Evolutionary conservation across 2,888 invertebrate species (phyloP).

Genomic region (Mamestra brassicae): DNA sequence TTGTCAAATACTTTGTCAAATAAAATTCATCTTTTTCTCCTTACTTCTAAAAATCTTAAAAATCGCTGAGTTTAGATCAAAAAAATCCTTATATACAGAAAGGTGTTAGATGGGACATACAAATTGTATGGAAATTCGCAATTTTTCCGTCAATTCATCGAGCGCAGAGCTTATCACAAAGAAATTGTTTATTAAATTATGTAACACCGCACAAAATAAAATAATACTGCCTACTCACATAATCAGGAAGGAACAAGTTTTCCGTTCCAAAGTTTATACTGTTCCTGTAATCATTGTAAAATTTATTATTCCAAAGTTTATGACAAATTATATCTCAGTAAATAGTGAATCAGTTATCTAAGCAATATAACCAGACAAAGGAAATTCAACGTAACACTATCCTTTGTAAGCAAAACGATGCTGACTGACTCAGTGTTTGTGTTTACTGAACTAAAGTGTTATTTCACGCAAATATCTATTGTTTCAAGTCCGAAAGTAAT

Average conservation of each 20-base stretch:
- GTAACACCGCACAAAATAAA: neutral
- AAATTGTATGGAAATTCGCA: neutral
- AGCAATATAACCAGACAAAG: conserved; percentile 23
- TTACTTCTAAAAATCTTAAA: too few species aligned
- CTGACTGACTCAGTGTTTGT: conserved; percentile 24
- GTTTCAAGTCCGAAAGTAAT: conserved; percentile 10
- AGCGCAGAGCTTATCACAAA: neutral
- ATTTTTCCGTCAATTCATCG: neutral
- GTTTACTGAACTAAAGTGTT: conserved; percentile 9
- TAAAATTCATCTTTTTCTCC: too few species aligned
- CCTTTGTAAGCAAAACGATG: conserved; percentile 18
- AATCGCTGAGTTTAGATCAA: too few species aligned
- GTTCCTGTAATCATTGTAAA: conserved; percentile 3
- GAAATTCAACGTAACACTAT: neutral
- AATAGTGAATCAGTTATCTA: conserved; percentile 9
- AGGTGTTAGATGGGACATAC: neutral
- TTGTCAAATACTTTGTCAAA: too few species aligned
- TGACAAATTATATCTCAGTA: conserved; percentile 16
- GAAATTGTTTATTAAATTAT: neutral
- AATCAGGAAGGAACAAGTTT: conserved; percentile 30
- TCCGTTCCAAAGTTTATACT: neutral
- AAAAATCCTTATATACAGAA: too few species aligned
- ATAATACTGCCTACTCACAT: neutral
- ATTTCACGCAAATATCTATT: conserved; percentile 22
- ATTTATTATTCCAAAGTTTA: conserved; percentile 5